Conservation (phyloP, 2,888 invertebrate species). For the Acrocyrtus sp. region DNA sequence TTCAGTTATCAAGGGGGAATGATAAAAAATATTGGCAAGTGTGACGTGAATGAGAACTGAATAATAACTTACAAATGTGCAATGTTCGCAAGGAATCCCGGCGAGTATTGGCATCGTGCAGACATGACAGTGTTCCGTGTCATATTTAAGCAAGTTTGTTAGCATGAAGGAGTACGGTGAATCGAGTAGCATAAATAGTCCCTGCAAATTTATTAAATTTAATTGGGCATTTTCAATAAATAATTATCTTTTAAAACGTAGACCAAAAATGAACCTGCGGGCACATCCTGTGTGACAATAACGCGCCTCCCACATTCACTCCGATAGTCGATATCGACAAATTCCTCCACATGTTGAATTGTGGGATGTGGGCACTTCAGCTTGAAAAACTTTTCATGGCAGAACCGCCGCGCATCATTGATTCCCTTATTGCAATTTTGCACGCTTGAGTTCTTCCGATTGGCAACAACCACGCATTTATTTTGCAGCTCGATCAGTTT, state of each 20-base stretch:
- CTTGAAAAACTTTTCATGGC: constrained; percentile 28
- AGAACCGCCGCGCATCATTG: constrained; percentile 31
- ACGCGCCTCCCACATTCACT: constrained; percentile 50
- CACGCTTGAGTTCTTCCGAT: constrained; percentile 31
- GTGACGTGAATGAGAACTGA: neutral
- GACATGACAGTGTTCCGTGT: constrained; percentile 57
- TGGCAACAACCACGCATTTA: constrained; percentile 26
- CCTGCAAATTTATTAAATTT: no score
- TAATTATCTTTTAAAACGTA: constrained; percentile 1
- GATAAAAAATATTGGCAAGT: constrained; percentile 2
- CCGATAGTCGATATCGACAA: constrained; percentile 45
- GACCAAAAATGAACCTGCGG: constrained; percentile 43
- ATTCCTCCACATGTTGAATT: constrained; percentile 40
- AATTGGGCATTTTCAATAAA: neutral
- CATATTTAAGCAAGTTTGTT: constrained; percentile 54
- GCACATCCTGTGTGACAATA: constrained; percentile 41
- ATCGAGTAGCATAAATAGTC: constrained; percentile 51
- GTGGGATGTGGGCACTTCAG: constrained; percentile 29
- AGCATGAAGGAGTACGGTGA: constrained; percentile 55
- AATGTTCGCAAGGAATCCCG: constrained; percentile 57
- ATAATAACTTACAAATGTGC: constrained; percentile 56
- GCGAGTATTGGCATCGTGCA: constrained; percentile 55
- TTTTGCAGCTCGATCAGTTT: constrained; percentile 49
- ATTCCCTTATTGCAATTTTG: constrained; percentile 9
- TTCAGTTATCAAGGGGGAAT: constrained; percentile 1